A percentile compares a stretch with the other conserved stretches of the same genome.
These are phyloP conservation scores for Zoanthus sansibaricus DNA, from an alignment of 92 coral and sea anemone species.

Conservation along the genomic window DNA sequence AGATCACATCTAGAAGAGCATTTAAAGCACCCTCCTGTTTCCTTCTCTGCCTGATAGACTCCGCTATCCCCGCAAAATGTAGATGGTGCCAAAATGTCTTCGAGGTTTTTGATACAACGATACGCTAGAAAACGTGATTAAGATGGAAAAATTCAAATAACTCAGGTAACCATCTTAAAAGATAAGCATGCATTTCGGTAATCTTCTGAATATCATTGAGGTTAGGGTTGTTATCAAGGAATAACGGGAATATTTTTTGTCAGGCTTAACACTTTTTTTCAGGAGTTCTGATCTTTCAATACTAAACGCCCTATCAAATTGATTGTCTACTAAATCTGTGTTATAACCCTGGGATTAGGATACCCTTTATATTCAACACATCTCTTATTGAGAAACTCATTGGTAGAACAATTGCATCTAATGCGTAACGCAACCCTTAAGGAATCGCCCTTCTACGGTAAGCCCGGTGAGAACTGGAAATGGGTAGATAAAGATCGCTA, in stretches of 20 bases:
- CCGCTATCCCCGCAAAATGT: neutral
- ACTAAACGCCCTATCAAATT: neutral
- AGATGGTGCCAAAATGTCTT: constrained; percentile 11
- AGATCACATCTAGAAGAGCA: neutral
- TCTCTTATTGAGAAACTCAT: too few relatives aligned
- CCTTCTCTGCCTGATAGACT: neutral
- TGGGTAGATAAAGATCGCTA: too few relatives aligned
- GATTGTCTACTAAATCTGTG: constrained; percentile 13
- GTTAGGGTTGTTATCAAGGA: constrained; percentile 15
- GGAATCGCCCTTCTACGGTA: too few relatives aligned
- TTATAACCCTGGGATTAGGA: constrained; percentile 21
- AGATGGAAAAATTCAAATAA: constrained; percentile 36
- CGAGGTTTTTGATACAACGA: constrained; percentile 41
- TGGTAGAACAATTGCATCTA: too few relatives aligned
- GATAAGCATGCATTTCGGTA: neutral
- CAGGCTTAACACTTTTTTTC: neutral
- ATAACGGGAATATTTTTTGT: constrained; percentile 35
- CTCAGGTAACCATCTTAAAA: constrained; percentile 8
- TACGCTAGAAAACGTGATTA: constrained; percentile 40
- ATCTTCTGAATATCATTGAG: neutral
- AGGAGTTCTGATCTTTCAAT: neutral
- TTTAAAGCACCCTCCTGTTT: constrained; percentile 24
- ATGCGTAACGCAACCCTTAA: too few relatives aligned
- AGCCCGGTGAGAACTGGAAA: too few relatives aligned
- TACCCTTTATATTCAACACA: constrained; percentile 28